Percentiles rank a stretch among this genome's conserved stretches.
Conservation (phyloP, 2,797 vertebrate species). For the Podarcis siculus region DNA sequence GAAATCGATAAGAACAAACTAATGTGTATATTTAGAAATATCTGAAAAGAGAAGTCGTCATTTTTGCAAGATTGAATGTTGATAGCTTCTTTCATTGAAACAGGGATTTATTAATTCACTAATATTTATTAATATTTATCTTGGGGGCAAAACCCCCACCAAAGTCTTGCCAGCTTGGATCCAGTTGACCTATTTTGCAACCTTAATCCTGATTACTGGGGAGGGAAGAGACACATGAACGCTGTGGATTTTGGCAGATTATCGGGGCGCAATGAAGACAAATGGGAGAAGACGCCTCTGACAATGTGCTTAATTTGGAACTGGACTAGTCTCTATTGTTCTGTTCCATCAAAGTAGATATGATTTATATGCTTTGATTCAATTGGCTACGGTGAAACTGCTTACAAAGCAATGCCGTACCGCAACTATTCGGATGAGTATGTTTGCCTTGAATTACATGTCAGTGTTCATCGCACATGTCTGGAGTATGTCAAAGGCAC, state of each 20-base stretch:
- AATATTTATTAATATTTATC: background rate
- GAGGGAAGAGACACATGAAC: background rate
- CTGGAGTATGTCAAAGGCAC: background rate
- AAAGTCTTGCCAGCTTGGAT: background rate
- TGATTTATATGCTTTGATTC: background rate
- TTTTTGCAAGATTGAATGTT: background rate
- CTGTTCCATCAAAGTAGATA: background rate
- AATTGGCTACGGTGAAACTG: background rate
- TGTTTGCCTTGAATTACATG: background rate
- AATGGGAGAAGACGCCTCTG: background rate
- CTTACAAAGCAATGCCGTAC: background rate
- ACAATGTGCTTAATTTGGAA: background rate
- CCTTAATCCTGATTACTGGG: background rate
- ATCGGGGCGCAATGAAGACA: background rate
- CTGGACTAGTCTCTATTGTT: background rate
- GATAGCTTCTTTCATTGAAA: background rate
- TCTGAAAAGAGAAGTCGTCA: background rate
- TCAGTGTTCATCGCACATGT: background rate
- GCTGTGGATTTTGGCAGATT: background rate
- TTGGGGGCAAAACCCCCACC: background rate
- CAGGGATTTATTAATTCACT: background rate
- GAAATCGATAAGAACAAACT: background rate
- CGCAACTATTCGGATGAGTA: background rate
- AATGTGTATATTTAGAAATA: background rate
- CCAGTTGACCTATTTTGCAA: background rate